phyloP scores from a whole-genome alignment of 37 sponge, comb jelly and placozoan genomes.

The Spongia lamella region DNA sequence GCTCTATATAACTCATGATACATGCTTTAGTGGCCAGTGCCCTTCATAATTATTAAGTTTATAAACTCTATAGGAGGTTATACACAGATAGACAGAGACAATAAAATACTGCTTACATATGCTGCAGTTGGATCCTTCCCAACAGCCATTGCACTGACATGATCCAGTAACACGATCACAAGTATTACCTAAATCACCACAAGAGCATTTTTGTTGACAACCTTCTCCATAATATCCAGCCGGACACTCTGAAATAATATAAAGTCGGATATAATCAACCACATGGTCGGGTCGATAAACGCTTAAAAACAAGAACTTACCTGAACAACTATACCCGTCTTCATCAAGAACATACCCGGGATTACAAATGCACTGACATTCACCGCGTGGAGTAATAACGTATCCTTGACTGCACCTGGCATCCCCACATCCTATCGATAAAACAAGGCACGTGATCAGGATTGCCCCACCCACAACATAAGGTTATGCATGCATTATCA shows the following conservation, averaged over 20 bases:
- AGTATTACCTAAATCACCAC: conserved; percentile 17
- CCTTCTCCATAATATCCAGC: conserved; percentile 16
- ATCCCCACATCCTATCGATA: too few relatives aligned
- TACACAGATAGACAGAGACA: too few relatives aligned
- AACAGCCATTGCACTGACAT: conserved; percentile 39
- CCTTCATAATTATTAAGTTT: too few relatives aligned
- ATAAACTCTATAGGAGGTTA: too few relatives aligned
- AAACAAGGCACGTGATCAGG: too few relatives aligned
- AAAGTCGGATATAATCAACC: too few relatives aligned
- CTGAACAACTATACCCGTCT: conserved; percentile 13
- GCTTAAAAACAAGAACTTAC: not conserved
- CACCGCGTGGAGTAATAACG: not conserved
- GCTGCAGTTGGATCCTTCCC: not conserved
- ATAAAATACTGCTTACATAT: not conserved
- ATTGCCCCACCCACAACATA: too few relatives aligned
- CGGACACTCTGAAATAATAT: conserved; percentile 11
- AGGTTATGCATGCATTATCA: too few relatives aligned
- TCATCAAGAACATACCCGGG: conserved; percentile 3
- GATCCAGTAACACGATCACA: conserved; percentile 15
- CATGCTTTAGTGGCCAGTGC: too few relatives aligned
- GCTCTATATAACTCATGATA: too few relatives aligned
- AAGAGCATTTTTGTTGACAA: conserved; percentile 4
- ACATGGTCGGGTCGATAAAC: too few relatives aligned
- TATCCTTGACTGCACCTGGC: conserved; percentile 9
- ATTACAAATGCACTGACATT: conserved; percentile 15